Evolutionary conservation across 1,140 invertebrate genomes (phyloP).

Genomic region (Andricus grossulariae): DNA sequence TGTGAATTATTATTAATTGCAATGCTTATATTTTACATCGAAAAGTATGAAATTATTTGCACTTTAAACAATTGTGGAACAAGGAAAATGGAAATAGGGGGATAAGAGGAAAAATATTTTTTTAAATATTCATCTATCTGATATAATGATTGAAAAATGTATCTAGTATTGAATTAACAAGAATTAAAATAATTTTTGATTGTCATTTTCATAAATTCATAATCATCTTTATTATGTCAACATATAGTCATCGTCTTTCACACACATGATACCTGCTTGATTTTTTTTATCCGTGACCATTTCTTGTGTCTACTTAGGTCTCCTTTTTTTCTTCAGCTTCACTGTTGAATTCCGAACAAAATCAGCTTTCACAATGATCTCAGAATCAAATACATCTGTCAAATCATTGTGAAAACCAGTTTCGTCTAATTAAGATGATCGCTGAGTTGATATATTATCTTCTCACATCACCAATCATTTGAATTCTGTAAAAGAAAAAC

Average conservation of each 20-base stretch:
- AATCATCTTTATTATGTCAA: constrained; percentile 20
- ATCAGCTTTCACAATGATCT: constrained; percentile 97
- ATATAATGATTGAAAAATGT: too few relatives aligned
- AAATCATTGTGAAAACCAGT: constrained; percentile 96
- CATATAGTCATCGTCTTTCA: constrained; percentile 2
- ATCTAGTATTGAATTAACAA: too few relatives aligned
- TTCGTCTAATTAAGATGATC: constrained; percentile 78
- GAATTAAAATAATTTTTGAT: neutral
- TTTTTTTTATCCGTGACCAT: constrained; percentile 4
- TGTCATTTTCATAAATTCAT: constrained; percentile 1
- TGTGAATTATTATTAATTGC: too few relatives aligned
- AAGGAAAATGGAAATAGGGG: too few relatives aligned
- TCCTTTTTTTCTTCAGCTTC: constrained; percentile 41
- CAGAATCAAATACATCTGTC: constrained; percentile 89
- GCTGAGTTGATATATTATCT: neutral
- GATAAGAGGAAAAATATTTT: too few relatives aligned
- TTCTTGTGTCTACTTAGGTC: neutral
- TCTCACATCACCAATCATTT: neutral
- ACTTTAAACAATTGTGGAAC: too few relatives aligned
- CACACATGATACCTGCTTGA: neutral
- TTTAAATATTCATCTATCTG: too few relatives aligned
- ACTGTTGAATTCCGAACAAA: constrained; percentile 80
- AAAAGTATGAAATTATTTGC: too few relatives aligned
- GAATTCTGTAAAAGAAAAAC: constrained; percentile 34
- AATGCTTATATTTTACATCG: too few relatives aligned